These are phyloP conservation scores for Drosophila algonquin DNA, from an alignment of 2,888 invertebrate species.

Conservation along the genomic window DNA sequence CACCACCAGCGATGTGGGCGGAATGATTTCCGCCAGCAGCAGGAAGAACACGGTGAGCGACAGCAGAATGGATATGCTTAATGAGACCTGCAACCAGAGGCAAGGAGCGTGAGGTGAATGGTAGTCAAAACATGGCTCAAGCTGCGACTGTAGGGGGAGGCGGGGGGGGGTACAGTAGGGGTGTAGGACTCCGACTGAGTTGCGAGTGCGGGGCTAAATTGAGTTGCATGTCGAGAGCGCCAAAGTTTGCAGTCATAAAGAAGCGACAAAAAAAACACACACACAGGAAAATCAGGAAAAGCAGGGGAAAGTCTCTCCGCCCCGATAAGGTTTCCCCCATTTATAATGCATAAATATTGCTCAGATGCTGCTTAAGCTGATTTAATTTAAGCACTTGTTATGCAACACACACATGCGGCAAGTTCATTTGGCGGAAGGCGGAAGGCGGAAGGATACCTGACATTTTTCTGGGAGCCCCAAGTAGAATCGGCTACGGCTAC, in stretches of 20 bases:
- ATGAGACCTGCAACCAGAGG: constrained; percentile 89
- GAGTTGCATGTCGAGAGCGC: constrained; percentile 40
- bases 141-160: too few species aligned
- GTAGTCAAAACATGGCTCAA: constrained; percentile 50
- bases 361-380: constrained; percentile 14
- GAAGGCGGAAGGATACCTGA: neutral
- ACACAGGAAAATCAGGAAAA: constrained; percentile 8
- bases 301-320: neutral
- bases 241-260: constrained; percentile 42
- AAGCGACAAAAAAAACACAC: constrained; percentile 44
- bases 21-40: constrained; percentile 94
- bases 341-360: constrained; percentile 38
- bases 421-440: neutral
- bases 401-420: neutral
- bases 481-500: too few species aligned
- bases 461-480: too few species aligned
- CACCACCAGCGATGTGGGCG: constrained; percentile 96
- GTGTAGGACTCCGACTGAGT: too few species aligned
- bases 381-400: neutral
- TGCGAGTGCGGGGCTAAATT: too few species aligned
- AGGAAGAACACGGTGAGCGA: constrained; percentile 98
- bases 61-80: constrained; percentile 97
- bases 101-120: constrained; percentile 78
- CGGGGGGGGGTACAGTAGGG: too few species aligned
- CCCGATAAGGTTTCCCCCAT: constrained; percentile 47